These are phyloP conservation scores for Odontamblyopus rebecca DNA, from an alignment of 2,797 vertebrate genomes.

Conservation along the genomic window DNA sequence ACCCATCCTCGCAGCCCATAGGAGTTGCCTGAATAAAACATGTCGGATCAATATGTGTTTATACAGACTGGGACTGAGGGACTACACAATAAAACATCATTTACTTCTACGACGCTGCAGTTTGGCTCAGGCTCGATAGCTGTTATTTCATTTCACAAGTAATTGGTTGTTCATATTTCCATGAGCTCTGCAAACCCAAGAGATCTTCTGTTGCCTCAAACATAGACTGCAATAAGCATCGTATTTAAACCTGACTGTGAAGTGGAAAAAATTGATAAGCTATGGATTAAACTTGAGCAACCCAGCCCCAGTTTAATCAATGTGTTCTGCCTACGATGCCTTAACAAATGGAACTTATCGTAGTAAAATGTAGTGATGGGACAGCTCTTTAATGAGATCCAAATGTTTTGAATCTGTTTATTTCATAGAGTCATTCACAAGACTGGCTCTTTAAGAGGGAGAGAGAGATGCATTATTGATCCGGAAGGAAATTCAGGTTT, in stretches of 20 bases:
- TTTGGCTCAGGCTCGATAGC: not conserved
- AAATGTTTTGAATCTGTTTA: too few species aligned
- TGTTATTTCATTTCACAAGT: constrained; percentile 1
- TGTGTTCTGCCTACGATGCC: too few species aligned
- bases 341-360: too few species aligned
- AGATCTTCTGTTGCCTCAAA: not conserved
- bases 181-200: not conserved
- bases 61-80: not conserved
- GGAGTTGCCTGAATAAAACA: constrained; percentile 4
- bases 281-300: too few species aligned
- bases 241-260: not conserved
- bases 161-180: constrained; percentile 6
- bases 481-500: too few species aligned
- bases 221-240: not conserved
- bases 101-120: not conserved
- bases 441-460: too few species aligned
- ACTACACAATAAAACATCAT: constrained; percentile 6
- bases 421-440: too few species aligned
- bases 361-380: too few species aligned
- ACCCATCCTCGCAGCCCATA: not conserved
- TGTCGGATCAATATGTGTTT: constrained; percentile 1
- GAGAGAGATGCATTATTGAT: too few species aligned
- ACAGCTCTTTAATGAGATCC: too few species aligned
- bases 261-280: not conserved
- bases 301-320: not conserved